phyloP scores from a whole-genome alignment of 2,888 invertebrate species.

The Choristoneura rosaceana region DNA sequence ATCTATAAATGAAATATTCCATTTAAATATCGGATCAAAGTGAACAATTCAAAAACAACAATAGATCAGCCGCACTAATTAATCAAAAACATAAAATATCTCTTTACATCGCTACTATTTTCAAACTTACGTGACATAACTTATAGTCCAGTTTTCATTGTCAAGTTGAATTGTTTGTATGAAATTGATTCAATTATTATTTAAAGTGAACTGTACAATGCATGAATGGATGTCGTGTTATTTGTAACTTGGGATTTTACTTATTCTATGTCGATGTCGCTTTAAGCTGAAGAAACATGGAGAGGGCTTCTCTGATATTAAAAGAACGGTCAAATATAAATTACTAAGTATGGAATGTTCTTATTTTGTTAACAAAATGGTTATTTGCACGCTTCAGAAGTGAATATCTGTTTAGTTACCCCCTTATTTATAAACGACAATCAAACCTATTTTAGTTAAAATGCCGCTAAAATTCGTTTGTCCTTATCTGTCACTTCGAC shows the following conservation, averaged over 20 bases:
- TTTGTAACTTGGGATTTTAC: constrained; percentile 76
- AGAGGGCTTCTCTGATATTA: constrained; percentile 45
- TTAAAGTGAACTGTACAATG: constrained; percentile 79
- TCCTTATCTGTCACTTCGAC: too few relatives aligned
- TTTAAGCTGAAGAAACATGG: constrained; percentile 52
- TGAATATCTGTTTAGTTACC: too few relatives aligned
- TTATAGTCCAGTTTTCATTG: constrained; percentile 4
- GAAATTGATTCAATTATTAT: constrained; percentile 83
- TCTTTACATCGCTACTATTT: constrained; percentile 10
- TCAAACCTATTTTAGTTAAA: too few relatives aligned
- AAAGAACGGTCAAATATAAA: too few relatives aligned
- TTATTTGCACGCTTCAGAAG: too few relatives aligned
- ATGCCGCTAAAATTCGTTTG: too few relatives aligned
- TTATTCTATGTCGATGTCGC: constrained; percentile 70
- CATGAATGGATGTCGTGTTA: constrained; percentile 78
- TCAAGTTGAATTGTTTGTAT: constrained; percentile 43
- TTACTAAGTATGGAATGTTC: too few relatives aligned
- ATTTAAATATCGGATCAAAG: constrained; percentile 27
- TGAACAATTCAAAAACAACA: constrained; percentile 23
- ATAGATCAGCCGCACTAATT: constrained; percentile 25
- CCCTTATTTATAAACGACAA: too few relatives aligned
- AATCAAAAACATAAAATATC: constrained; percentile 30
- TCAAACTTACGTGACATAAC: background rate
- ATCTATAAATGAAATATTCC: constrained; percentile 17
- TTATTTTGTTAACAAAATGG: too few relatives aligned